Evolutionary conservation across 2,797 vertebrate genomes (phyloP), one percentile per base, ranked within the genome.

Genomic region (Mormyrus hasselquistii): DNA sequence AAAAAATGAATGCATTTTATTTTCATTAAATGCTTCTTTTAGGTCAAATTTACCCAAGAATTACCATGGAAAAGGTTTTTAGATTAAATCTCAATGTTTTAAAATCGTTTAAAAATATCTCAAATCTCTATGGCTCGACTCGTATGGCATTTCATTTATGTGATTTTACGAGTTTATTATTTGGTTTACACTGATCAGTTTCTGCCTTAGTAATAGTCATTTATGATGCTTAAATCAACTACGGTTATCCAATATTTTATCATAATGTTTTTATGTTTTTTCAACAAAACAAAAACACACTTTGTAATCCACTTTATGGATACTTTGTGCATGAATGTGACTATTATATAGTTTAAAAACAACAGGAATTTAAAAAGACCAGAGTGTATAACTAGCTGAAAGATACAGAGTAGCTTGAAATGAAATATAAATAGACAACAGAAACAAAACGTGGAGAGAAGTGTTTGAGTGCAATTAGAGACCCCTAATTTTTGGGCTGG

Each of bases 251-350:
- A 85, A 29, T 22, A 69, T 29, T 25, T 65, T 73, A 55, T 25
- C 44, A 89, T 53, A 82, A 14, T 85, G 47, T 73, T 22, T 69
- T 57, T 44, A 86, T 84, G 73, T 52, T 22, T 85, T 53, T 86
- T 38, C 41, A 29, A 34, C 41, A 69, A 53, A 76, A 52, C n/a
- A 89, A 91, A 82, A 89, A 86, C 1, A n/a, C 44, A 52, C 44
- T 53, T 87, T 91, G 89, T 65, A 91, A 91, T 92, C 90, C n/a
- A 88, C 19, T 59, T 79, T 4, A 86, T 90, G 76, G 90, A 92
- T 52, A 86, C 49, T 22, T 47, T 87, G 38, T 82, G 65, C 25
- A 41, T 79, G 53, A 85, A 50, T 76, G 69, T 0, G n/a, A 87
- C 85, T 89, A 55, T 89, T 52, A 87, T 86, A 22, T 53, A 69